Conservation (phyloP, 2,888 invertebrate species). For the Orthonychiurus folsomi region DNA sequence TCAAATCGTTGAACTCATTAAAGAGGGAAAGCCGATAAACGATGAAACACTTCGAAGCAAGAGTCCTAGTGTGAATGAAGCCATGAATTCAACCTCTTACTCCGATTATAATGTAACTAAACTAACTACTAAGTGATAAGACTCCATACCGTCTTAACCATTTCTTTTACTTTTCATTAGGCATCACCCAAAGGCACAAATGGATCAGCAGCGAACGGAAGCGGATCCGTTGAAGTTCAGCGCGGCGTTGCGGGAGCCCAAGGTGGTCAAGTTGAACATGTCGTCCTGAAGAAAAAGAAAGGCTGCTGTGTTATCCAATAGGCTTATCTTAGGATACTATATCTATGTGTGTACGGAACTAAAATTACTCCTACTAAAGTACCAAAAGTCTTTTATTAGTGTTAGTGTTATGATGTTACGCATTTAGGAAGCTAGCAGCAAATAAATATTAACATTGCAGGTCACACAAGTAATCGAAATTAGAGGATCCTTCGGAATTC, state of each 20-base stretch:
- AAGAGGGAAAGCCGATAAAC: slow-evolving; percentile 75
- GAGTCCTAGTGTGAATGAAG: slow-evolving; percentile 39
- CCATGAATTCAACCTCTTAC: slow-evolving; percentile 1
- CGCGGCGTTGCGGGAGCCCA: slow-evolving; percentile 61
- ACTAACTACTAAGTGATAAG: background rate
- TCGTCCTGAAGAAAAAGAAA: slow-evolving; percentile 87
- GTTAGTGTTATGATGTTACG: too few relatives aligned
- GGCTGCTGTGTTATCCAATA: slow-evolving; percentile 92
- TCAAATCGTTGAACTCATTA: slow-evolving; percentile 88
- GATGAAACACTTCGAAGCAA: slow-evolving; percentile 39
- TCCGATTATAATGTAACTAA: background rate
- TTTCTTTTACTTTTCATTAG: too few relatives aligned
- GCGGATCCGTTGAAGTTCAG: too few relatives aligned
- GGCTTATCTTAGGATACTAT: too few relatives aligned
- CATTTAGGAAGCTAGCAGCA: too few relatives aligned
- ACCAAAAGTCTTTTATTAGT: too few relatives aligned
- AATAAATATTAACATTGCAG: too few relatives aligned
- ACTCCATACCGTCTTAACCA: background rate
- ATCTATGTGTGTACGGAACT: too few relatives aligned
- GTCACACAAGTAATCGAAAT: too few relatives aligned
- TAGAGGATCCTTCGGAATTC: too few relatives aligned
- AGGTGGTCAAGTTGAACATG: slow-evolving; percentile 73
- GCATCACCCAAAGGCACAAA: too few relatives aligned
- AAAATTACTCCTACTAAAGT: too few relatives aligned
- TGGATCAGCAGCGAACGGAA: slow-evolving; percentile 34